Base-by-base conservation (phyloP, 2,113 vertebrate genomes). In the Periophthalmodon schlosseri region DNA sequence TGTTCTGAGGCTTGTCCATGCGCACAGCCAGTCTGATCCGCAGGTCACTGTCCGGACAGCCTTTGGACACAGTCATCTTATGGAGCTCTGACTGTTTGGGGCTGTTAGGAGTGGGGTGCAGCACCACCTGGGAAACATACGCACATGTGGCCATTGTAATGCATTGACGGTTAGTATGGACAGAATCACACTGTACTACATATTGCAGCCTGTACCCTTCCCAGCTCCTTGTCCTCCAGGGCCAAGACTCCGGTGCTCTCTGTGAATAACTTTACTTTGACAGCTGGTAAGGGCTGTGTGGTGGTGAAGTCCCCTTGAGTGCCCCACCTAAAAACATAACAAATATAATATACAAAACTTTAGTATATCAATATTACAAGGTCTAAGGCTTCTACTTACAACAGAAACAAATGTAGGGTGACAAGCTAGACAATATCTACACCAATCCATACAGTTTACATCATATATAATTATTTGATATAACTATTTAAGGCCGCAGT, bases 1-100 rank as follows among this genome's bases (percentile, higher is more conserved):
- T 99, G 92, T 99, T 99, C 87, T 99, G 98, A 61, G 98, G 98
- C 83, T 99, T 99, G 90, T 99, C 98, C 97, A 99, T 99, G 86
- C 98, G 94, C 52, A 99, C 95, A 0, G 98, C 98, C 78, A 99
- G 94, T 90, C 97, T 98, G 87, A 99, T 99, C 93, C 93, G 97
- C 75, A 99, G 94, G 85, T 99, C 97, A 71, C 94, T 96, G 91
- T 99, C 98, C 0, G 95, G 91, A 76, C 97, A 99, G 77, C 98
- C 98, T 95, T 99, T 99, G 61, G 96, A 97, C 83, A 99, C 95
- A 0, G 95, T 88, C 97, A 99, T 99, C 93, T 98, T 99, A 85
- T 99, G 97, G 82, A 96, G 95, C 78, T 99, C 98, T 1, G 95
- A 96, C 87, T 99, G 97, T 85, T 99, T 99, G 72, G 96, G 96